phyloP scores from a whole-genome alignment of 2,888 invertebrate species.

The Bedellia somnulentella region DNA sequence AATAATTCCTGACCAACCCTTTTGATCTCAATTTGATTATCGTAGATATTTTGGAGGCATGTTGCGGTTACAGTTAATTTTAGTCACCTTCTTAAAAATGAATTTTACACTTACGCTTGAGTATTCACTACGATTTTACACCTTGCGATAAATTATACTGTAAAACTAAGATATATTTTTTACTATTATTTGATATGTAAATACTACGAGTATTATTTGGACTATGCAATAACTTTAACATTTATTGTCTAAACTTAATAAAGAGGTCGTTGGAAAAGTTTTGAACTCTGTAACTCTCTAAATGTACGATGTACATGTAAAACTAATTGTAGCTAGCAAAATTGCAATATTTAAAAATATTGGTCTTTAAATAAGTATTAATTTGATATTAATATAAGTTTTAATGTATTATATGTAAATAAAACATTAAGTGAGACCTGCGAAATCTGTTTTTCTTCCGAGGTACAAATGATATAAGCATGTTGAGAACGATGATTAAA shows the following conservation, averaged over 20 bases:
- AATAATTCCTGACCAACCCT: conserved; percentile 30
- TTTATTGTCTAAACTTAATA: too few species aligned
- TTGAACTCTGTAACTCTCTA: conserved; percentile 26
- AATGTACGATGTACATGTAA: conserved; percentile 53
- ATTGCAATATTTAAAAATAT: conserved; percentile 38
- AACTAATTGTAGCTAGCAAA: conserved; percentile 46
- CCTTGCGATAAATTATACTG: too few species aligned
- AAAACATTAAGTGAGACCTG: conserved; percentile 50
- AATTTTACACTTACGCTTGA: too few species aligned
- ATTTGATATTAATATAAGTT: conserved; percentile 24
- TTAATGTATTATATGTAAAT: conserved; percentile 57
- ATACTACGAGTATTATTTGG: too few species aligned
- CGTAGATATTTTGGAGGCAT: conserved; percentile 31
- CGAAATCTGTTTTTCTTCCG: conserved; percentile 60
- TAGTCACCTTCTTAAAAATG: too few species aligned
- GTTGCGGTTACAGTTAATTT: too few species aligned
- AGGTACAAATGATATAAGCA: conserved; percentile 60
- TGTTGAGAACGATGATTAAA: conserved; percentile 59
- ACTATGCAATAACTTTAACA: conserved; percentile 53
- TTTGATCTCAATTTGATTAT: conserved; percentile 24
- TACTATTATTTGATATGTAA: too few species aligned
- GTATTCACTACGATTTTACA: too few species aligned
- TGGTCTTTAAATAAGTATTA: conserved; percentile 21
- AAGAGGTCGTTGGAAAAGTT: conserved; percentile 34
- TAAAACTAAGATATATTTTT: too few species aligned